These are phyloP conservation scores for Ormyrus rosae DNA, from an alignment of 2,888 invertebrate species.

Conservation along the genomic window DNA sequence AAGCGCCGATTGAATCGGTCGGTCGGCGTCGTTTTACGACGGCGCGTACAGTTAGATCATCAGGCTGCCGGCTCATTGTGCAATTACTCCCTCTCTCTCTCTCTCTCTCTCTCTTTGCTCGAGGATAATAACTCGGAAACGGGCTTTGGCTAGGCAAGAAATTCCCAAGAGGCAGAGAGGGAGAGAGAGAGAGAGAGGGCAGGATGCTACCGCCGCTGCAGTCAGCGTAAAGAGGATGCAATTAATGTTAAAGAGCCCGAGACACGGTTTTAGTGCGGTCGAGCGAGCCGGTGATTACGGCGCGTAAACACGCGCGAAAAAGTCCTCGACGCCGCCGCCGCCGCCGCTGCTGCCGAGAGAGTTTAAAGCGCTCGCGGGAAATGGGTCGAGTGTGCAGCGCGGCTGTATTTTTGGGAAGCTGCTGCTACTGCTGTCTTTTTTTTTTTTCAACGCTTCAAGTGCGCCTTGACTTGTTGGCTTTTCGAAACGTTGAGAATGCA, in stretches of 20 bases:
- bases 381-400: conserved; percentile 41
- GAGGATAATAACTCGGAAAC: conserved; percentile 54
- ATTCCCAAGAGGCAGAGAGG: conserved; percentile 41
- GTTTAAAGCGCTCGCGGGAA: neutral
- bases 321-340: conserved; percentile 2
- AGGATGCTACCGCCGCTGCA: conserved; percentile 22
- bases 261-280: conserved; percentile 69
- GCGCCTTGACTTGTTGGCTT: no score
- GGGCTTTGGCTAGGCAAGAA: conserved; percentile 26
- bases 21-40: neutral
- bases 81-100: conserved; percentile 52
- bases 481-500: no score
- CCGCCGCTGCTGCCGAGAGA: no score
- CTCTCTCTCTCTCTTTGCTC: conserved; percentile 11
- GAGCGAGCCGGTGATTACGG: conserved; percentile 57
- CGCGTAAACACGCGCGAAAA: conserved; percentile 61
- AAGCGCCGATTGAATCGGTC: conserved; percentile 26
- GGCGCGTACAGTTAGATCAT: conserved; percentile 16
- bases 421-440: neutral
- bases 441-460: no score
- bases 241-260: conserved; percentile 72
- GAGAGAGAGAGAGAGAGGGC: conserved; percentile 11
- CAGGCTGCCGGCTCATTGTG: conserved; percentile 48
- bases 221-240: conserved; percentile 67
- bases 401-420: conserved; percentile 5